Evolutionary conservation across 2,113 vertebrate genomes (phyloP).

Genomic region (Hippoglossus stenolepis): DNA sequence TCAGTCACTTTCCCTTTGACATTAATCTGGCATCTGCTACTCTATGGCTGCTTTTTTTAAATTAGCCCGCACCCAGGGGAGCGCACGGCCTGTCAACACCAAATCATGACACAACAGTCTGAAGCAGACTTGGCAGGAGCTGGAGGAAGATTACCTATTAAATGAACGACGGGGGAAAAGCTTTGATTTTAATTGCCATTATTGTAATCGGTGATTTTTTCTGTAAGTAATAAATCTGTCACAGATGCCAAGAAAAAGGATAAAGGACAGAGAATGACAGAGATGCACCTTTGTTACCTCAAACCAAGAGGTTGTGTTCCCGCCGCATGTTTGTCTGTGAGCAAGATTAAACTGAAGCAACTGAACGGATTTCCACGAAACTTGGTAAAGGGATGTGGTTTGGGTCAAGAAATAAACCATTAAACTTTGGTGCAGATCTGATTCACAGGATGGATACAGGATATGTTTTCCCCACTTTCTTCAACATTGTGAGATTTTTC

Average conservation of each 20-base stretch:
- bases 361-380: no score
- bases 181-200: conserved; percentile 33
- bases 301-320: no score
- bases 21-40: conserved; percentile 74
- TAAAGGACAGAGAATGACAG: neutral
- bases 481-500: no score
- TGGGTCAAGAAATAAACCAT: no score
- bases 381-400: no score
- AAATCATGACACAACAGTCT: conserved; percentile 54
- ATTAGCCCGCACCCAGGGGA: conserved; percentile 67
- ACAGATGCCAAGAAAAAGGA: neutral
- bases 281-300: neutral
- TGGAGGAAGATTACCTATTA: conserved; percentile 36
- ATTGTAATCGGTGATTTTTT: conserved; percentile 20
- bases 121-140: conserved; percentile 49
- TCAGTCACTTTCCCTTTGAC: conserved; percentile 72
- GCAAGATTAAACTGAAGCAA: no score
- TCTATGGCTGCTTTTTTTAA: conserved; percentile 65
- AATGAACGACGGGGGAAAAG: neutral
- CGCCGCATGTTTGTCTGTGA: no score
- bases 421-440: no score
- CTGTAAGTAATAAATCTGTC: conserved; percentile 3
- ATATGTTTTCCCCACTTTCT: no score
- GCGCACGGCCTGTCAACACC: conserved; percentile 60
- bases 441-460: no score